A percentile compares a stretch with the other conserved stretches of the same genome.
Evolutionary conservation across 2,888 invertebrate genomes (phyloP).

Genomic region (Stegana nigrithorax): DNA sequence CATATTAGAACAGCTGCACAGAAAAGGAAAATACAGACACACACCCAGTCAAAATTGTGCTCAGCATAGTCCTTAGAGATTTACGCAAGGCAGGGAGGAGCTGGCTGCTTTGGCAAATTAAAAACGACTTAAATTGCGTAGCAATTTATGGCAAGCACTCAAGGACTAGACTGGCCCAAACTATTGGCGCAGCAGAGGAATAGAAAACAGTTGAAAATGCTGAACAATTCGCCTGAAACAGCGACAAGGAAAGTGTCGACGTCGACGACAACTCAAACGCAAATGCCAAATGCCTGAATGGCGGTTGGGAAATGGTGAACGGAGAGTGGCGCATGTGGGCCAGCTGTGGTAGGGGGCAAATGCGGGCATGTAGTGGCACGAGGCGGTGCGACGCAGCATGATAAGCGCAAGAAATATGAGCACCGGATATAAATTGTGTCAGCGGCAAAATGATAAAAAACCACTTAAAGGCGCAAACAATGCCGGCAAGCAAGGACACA

Average conservation of each 20-base stretch:
- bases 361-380: not conserved
- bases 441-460: constrained; percentile 67
- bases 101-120: too few relatives aligned
- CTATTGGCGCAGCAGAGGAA: not conserved
- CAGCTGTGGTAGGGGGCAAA: not conserved
- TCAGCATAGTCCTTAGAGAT: not conserved
- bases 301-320: not conserved
- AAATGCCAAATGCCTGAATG: constrained; percentile 24
- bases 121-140: not conserved
- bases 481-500: constrained; percentile 39
- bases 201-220: not conserved
- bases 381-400: constrained; percentile 39
- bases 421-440: constrained; percentile 68
- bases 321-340: not conserved
- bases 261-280: constrained; percentile 26
- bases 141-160: constrained; percentile 3
- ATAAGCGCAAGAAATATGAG: constrained; percentile 68
- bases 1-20: constrained; percentile 5
- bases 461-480: constrained; percentile 65
- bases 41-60: too few relatives aligned
- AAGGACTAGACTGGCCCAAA: constrained; percentile 11
- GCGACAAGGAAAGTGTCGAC: constrained; percentile 1
- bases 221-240: too few relatives aligned
- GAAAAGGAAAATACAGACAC: not conserved
- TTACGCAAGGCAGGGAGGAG: too few relatives aligned